Conservation (phyloP, 2,888 invertebrate species). For the Hydroisotoma schaefferi region DNA sequence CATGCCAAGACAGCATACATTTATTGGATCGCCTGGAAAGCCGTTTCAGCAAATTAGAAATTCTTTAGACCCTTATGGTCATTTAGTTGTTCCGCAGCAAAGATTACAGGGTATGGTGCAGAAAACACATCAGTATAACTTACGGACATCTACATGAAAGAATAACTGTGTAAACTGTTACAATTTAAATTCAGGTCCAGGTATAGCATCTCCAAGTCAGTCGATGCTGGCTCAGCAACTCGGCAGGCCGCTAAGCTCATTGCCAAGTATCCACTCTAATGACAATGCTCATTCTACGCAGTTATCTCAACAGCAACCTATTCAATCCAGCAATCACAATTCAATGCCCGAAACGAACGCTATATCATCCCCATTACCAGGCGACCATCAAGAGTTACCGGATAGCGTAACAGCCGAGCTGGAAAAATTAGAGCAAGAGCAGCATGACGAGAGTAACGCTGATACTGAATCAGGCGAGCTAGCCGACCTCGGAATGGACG, state of each 20-base stretch:
- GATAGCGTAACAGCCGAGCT: slow-evolving; percentile 66
- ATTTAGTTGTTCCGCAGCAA: slow-evolving; percentile 53
- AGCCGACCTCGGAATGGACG: slow-evolving; percentile 77
- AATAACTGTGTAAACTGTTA: too few relatives aligned
- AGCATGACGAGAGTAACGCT: slow-evolving; percentile 54
- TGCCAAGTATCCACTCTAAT: slow-evolving; percentile 7
- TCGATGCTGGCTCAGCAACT: slow-evolving; percentile 46
- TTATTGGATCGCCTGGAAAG: slow-evolving; percentile 11
- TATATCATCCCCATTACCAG: slow-evolving; percentile 3
- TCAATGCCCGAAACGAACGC: slow-evolving; percentile 2
- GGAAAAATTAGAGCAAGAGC: slow-evolving; percentile 67
- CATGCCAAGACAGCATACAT: slow-evolving; percentile 35
- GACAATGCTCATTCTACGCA: background rate
- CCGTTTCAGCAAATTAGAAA: slow-evolving; percentile 44
- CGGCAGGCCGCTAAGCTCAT: slow-evolving; percentile 39
- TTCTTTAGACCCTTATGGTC: slow-evolving; percentile 54
- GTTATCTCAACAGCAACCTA: background rate
- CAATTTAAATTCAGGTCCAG: too few relatives aligned
- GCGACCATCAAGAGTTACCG: slow-evolving; percentile 57
- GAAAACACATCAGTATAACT: too few relatives aligned
- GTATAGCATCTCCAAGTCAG: slow-evolving; percentile 14
- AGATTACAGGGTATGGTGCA: slow-evolving; percentile 16
- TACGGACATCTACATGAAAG: too few relatives aligned
- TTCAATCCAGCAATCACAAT: slow-evolving; percentile 15
- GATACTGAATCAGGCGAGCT: slow-evolving; percentile 71